phyloP scores from a whole-genome alignment of 2,888 invertebrate species.

The Agrotis exclamationis region DNA sequence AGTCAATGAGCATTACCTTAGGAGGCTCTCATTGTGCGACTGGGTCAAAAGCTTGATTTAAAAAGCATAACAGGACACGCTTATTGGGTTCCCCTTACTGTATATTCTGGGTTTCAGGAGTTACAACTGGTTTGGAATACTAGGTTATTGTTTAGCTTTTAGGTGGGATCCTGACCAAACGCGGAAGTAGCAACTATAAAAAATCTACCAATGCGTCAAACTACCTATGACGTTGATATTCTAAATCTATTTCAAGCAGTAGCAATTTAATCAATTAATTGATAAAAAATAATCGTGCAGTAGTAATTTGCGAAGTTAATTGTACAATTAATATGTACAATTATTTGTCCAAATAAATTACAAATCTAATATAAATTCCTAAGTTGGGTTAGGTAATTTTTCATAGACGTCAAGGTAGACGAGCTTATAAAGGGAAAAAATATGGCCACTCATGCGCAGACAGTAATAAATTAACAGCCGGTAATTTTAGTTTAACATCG shows the following conservation, averaged over 20 bases:
- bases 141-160: no score
- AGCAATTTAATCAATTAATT: constrained; percentile 17
- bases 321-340: constrained; percentile 20
- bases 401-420: constrained; percentile 43
- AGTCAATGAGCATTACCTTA: no score
- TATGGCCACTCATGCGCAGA: constrained; percentile 24
- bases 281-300: constrained; percentile 15
- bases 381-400: constrained; percentile 19
- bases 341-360: constrained; percentile 43
- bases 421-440: constrained; percentile 22
- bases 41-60: no score
- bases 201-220: neutral
- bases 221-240: neutral
- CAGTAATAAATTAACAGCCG: constrained; percentile 27
- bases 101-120: no score
- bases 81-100: no score
- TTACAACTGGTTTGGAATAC: no score
- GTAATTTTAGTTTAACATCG: constrained; percentile 23
- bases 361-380: constrained; percentile 39
- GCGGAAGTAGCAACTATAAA: no score
- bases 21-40: no score
- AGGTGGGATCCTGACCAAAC: no score
- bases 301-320: constrained; percentile 18
- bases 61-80: no score
- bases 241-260: neutral